Evolutionary conservation across 37 sponge, comb jelly and placozoan genomes (phyloP).

Genomic region (Theonella swinhoei): DNA sequence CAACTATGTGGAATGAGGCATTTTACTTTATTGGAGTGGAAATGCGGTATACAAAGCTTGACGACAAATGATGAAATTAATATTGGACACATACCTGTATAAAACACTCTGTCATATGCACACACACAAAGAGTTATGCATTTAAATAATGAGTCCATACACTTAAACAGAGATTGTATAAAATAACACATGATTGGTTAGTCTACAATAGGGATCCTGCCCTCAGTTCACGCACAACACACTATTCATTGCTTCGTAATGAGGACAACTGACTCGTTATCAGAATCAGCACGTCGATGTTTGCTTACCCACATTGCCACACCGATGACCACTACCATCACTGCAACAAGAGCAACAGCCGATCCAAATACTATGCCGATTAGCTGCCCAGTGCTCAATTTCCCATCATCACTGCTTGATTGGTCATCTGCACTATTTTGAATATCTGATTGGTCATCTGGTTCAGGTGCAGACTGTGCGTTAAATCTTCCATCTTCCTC

Average conservation of each 20-base stretch:
- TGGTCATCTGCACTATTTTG: neutral
- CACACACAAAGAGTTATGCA: neutral
- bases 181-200: too few species aligned
- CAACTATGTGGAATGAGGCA: too few species aligned
- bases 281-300: neutral
- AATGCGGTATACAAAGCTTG: too few species aligned
- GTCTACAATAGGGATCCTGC: too few species aligned
- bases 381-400: neutral
- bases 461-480: neutral
- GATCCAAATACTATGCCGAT: neutral
- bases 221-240: too few species aligned
- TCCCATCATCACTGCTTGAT: too few species aligned
- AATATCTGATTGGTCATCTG: neutral
- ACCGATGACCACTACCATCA: neutral
- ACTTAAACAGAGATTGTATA: too few species aligned
- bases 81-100: too few species aligned
- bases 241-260: neutral
- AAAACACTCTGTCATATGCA: too few species aligned
- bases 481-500: neutral
- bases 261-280: neutral
- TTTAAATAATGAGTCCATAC: neutral
- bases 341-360: neutral
- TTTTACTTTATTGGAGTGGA: too few species aligned
- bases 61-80: too few species aligned
- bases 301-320: neutral